These are phyloP conservation scores for Otus sunia DNA, from an alignment of 2,113 vertebrate species.

Conservation along the genomic window DNA sequence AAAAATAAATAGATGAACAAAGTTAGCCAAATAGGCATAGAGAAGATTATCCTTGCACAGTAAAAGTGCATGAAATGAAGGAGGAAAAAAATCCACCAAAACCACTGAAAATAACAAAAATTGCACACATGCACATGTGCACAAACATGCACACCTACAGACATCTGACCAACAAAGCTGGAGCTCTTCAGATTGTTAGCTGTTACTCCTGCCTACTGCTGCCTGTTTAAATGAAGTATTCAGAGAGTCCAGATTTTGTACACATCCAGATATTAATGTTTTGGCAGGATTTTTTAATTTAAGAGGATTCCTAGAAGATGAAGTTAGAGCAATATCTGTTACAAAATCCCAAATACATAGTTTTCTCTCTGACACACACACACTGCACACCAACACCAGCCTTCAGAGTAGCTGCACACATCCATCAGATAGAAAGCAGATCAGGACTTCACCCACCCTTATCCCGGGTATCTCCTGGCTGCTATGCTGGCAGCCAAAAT, in stretches of 20 bases:
- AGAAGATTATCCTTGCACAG: background rate
- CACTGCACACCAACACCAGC: background rate
- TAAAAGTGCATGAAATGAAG: background rate
- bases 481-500: slow-evolving; percentile 36
- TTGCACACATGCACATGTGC: background rate
- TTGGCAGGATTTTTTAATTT: slow-evolving; percentile 32
- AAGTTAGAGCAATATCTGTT: slow-evolving; percentile 52
- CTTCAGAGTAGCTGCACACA: slow-evolving; percentile 52
- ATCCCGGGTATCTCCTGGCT: slow-evolving; percentile 31
- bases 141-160: background rate
- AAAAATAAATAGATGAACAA: background rate
- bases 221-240: background rate
- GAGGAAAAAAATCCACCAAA: background rate
- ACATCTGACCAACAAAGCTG: background rate
- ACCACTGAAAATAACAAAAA: background rate
- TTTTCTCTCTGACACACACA: background rate
- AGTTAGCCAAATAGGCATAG: background rate
- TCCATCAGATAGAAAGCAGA: slow-evolving; percentile 54
- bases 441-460: slow-evolving; percentile 14
- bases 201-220: background rate
- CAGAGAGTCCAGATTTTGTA: background rate
- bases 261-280: slow-evolving; percentile 7
- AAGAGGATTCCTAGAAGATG: slow-evolving; percentile 58
- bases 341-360: background rate
- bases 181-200: background rate